A percentile compares a stretch with the other conserved stretches of the same genome.
These are phyloP conservation scores for Xerus inauris DNA, from an alignment of 2,113 vertebrate genomes.

Conservation along the genomic window DNA sequence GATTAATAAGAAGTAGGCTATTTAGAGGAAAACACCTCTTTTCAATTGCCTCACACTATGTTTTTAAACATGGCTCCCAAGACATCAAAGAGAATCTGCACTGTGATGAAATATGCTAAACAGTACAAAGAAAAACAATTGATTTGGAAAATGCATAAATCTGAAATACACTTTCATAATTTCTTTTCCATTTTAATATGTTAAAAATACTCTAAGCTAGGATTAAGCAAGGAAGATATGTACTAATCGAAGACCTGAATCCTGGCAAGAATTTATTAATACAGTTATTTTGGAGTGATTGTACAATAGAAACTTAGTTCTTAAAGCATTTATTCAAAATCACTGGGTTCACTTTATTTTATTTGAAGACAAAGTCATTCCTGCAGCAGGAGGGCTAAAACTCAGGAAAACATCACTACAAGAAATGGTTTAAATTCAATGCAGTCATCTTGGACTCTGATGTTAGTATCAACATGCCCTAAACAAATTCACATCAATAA, in stretches of 20 bases:
- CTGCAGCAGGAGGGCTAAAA: neutral
- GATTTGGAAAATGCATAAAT: conserved; percentile 8
- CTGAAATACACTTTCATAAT: conserved; percentile 18
- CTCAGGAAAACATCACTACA: neutral
- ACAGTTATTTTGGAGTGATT: neutral
- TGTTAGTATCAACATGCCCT: neutral
- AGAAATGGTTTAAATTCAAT: neutral
- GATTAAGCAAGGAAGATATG: neutral
- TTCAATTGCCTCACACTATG: neutral
- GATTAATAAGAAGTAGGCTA: neutral
- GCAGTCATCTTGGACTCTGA: neutral
- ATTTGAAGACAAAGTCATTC: conserved; percentile 41
- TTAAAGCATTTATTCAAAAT: neutral
- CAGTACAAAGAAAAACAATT: neutral
- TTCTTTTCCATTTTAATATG: conserved; percentile 21
- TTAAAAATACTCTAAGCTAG: neutral
- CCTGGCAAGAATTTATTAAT: neutral
- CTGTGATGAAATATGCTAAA: neutral
- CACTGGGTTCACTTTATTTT: neutral
- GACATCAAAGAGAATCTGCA: neutral
- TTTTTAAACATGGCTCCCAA: conserved; percentile 4
- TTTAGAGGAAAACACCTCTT: neutral
- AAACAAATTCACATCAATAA: neutral
- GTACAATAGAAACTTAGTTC: conserved; percentile 24
- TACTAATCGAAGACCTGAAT: neutral